Evolutionary conservation across 2,113 vertebrate genomes (phyloP), one percentile per base, ranked within the genome.

Genomic region (Rattus rattus): DNA sequence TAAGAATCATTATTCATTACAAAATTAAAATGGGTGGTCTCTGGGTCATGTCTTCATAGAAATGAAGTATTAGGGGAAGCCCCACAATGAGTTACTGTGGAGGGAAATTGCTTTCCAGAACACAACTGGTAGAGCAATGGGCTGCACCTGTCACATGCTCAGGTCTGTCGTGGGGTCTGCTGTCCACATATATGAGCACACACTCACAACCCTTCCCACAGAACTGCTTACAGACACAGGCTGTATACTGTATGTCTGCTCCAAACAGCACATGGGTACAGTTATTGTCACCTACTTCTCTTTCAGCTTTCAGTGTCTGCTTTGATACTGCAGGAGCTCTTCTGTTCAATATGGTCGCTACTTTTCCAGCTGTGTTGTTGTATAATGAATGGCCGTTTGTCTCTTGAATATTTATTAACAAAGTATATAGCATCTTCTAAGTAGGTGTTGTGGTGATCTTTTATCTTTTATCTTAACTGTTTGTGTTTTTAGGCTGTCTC

Each of bases 401-500:
- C 54, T 84, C 20, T 63, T 47, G 73, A 91, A 5, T 94, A 16
- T 77, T 89, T 88, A 33, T 94, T 52, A 61, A 52, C 28, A 65
- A 73, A 84, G 86, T 76, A 33, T 72, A 33, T 92, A 67, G 10
- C 73, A 26, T 94, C n/a, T 94, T 80, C 14, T 65, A 54, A 24
- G 67, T 91, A 54, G 59, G 65, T 91, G 4, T 91, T 92, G 90
- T 6, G 20, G 24, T 94, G 76, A 16, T 84, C 12, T 63, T 72
- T 85, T 75, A 67, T 33, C 33, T 10, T 16, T 94, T 36, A 19
- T 59, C 73, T 91, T 88, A 30, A 12, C 69, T 92, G 47, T 85
- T 91, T 94, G n/a, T 95, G 26, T 88, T 59, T 94, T 85, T 88
- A 87, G 90, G 85, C 73, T 86, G 12, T 94, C 33, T 70, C 43